Percentiles rank a stretch among this genome's conserved stretches.
Conservation (phyloP, 2,113 vertebrate species). For the Tetraodon nigroviridis region DNA sequence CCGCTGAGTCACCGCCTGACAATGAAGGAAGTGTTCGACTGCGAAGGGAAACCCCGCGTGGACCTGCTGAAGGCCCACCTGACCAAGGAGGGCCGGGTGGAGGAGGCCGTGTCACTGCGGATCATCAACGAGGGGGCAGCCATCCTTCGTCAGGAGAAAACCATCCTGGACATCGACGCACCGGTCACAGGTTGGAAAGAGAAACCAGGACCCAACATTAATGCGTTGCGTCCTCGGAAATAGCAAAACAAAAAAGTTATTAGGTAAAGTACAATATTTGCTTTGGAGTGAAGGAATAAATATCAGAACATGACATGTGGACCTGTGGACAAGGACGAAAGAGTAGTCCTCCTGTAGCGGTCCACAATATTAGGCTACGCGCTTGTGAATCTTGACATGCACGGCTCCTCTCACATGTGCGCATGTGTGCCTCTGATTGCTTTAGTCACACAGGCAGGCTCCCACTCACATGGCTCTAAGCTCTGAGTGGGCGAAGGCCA, state of each 20-base stretch:
- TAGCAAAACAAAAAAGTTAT: too few species aligned
- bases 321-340: too few species aligned
- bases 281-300: too few species aligned
- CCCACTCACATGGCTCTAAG: conserved; percentile 72
- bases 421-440: conserved; percentile 63
- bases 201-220: too few species aligned
- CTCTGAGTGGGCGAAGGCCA: conserved; percentile 77
- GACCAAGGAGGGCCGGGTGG: conserved; percentile 79
- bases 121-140: conserved; percentile 76
- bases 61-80: conserved; percentile 81
- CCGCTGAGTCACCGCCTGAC: conserved; percentile 81
- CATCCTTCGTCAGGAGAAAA: conserved; percentile 80
- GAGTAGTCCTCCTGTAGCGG: conserved; percentile 14
- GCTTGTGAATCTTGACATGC: conserved; percentile 27
- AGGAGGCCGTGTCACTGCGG: conserved; percentile 74
- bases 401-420: conserved; percentile 30
- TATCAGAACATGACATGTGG: too few species aligned
- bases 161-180: conserved; percentile 81
- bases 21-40: conserved; percentile 81
- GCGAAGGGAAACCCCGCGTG: conserved; percentile 78
- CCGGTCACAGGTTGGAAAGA: conserved; percentile 75
- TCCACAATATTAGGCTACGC: conserved; percentile 33
- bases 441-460: conserved; percentile 71
- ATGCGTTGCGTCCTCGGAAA: too few species aligned
- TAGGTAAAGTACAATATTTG: too few species aligned